Evolutionary conservation across 2,113 vertebrate genomes (phyloP), one percentile per base, ranked within the genome.

Genomic region (Ivindomyrus marchei): DNA sequence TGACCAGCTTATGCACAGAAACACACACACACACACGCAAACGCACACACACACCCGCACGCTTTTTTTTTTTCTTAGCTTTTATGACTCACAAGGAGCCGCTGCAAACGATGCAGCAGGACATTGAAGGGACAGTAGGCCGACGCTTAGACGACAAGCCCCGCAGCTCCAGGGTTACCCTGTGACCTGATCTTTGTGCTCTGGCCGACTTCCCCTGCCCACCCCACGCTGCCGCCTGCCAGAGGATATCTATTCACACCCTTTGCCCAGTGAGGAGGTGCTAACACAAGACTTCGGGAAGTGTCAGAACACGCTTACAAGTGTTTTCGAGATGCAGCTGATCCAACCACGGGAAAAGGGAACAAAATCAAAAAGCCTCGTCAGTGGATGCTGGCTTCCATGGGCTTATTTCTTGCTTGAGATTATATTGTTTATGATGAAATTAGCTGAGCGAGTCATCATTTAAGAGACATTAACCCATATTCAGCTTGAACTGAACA

Each of bases 181-280:
- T 53, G 89, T 95, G 94, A 95, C 95, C 94, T 95, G 92, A 90
- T 93, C 94, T 94, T 94, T 92, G 89, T 91, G 92, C 92, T 94
- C 95, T 94, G 89, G 94, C 94, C 93, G 93, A 91, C 88, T 95
- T 90, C 90, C 91, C 85, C 94, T 93, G 95, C 93, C 94, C 93
- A 95, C 92, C 93, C 94, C 95, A 96, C 96, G 95, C 96, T 95
- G 94, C 96, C 94, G 95, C 94, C 97, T 97, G 97, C 97, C 97
- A 97, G 95, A 94, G 95, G 95, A 94, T 96, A 97, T 98, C 97
- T 97, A 97, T 98, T 98, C 97, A 97, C 97, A 97, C 97, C 96
- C 95, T 95, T 94, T 94, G 95, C 95, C 96, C 96, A 97, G 95
- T 95, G 95, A 96, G 95, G 90, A 97, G 96, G 97, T 97, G 97